Evolutionary conservation across 1,140 invertebrate species (phyloP), one percentile per base, ranked within the genome.

Genomic region (Aradophagus sp.): DNA sequence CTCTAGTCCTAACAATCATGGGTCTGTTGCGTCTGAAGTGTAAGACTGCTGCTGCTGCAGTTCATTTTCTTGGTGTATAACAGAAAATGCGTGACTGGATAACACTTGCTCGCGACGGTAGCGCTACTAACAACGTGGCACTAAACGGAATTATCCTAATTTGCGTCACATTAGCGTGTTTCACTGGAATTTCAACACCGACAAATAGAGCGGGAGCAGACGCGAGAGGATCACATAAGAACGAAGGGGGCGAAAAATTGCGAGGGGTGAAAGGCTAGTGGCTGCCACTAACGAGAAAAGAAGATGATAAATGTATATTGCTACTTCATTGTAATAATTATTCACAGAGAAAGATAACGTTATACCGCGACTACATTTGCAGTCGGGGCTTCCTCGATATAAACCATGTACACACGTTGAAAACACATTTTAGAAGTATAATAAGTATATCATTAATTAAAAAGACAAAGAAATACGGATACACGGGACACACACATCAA

Each of bases 261-360:
- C n/a, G n/a, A n/a, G n/a, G n/a, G n/a, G 53, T 16, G 13, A 16
- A 11, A 59, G 32, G 4, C 23, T 0, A 45, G 29, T 53, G 52
- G 41, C 58, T 36, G 44, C 53, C 44, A 45, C 59, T 42, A 32
- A 50, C 29, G 38, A 16, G 42, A 31, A 41, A 32, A 41, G 13
- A 58, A 48, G 15, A 52, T 35, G 47, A 53, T 52, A 73, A 42
- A 73, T 74, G 70, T 67, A 73, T 73, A 73, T 73, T 67, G 70
- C 70, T 73, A 67, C 50, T 69, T 69, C 63, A 71, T 76, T 72
- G 62, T 73, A 73, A 73, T 73, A 73, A 68, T 68, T 73, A 67
- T 73, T 73, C 63, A 62, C 63, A 73, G 70, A 68, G 59, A 73
- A 59, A 63, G 17, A 55, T 67, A 73, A 68, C 36, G 63, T 73